Conservation (phyloP, 1,140 invertebrate species). For the Drosophila triauraria region DNA sequence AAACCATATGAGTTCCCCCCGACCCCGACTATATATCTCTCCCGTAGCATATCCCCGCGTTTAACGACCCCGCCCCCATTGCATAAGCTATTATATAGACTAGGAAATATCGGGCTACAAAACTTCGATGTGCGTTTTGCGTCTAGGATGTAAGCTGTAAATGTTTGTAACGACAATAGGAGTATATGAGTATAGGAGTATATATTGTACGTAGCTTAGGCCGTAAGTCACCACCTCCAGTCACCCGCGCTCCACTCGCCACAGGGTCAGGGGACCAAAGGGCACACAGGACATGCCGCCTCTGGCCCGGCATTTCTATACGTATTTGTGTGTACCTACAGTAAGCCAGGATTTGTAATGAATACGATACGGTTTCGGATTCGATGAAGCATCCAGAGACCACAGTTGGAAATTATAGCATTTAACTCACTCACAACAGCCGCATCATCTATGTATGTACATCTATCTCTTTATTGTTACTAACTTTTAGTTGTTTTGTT, state of each 20-base stretch:
- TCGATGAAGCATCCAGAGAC: background rate
- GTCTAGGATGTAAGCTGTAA: slow-evolving; percentile 29
- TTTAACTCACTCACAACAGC: slow-evolving; percentile 25
- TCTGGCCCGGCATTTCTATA: slow-evolving; percentile 28
- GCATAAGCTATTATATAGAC: slow-evolving; percentile 29
- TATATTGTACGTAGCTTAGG: slow-evolving; percentile 21
- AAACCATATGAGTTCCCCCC: slow-evolving; percentile 13
- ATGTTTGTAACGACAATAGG: slow-evolving; percentile 54
- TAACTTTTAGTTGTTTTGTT: slow-evolving; percentile 33
- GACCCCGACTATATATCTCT: background rate
- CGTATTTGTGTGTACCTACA: slow-evolving; percentile 43
- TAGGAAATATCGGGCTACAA: slow-evolving; percentile 25
- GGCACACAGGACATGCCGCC: slow-evolving; percentile 21
- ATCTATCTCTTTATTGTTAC: slow-evolving; percentile 43
- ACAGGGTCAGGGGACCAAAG: slow-evolving; percentile 12
- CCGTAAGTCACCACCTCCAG: background rate
- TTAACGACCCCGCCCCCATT: slow-evolving; percentile 36
- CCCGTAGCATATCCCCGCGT: slow-evolving; percentile 60
- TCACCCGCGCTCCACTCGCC: background rate
- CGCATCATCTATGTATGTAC: slow-evolving; percentile 3
- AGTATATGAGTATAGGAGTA: slow-evolving; percentile 29
- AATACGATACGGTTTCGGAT: slow-evolving; percentile 30
- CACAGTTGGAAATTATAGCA: slow-evolving; percentile 39
- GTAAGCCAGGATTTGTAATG: slow-evolving; percentile 16
- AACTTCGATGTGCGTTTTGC: slow-evolving; percentile 17